Conservation (phyloP, 1,140 invertebrate genomes). For the Latrodectus geometricus region DNA sequence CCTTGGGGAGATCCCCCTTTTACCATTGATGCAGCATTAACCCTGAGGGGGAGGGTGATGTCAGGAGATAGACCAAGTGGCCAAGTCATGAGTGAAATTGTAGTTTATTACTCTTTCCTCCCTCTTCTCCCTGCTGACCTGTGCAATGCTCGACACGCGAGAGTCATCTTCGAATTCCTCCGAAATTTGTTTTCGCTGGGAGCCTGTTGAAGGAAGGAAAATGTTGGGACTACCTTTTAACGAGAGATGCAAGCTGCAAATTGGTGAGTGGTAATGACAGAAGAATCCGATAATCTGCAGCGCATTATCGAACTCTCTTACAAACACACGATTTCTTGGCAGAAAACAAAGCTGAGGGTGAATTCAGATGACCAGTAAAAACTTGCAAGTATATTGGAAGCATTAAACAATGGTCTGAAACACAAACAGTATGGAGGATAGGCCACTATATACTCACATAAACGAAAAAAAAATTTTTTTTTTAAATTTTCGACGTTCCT, state of each 20-base stretch:
- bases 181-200: background rate
- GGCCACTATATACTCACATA: no score
- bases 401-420: no score
- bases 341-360: no score
- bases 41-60: background rate
- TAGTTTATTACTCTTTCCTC: constrained; percentile 2
- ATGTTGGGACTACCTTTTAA: background rate
- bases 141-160: background rate
- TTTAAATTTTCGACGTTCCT: no score
- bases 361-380: no score
- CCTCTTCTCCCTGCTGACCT: background rate
- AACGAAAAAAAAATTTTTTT: no score
- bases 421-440: no score
- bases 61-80: background rate
- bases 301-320: no score
- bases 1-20: constrained; percentile 2
- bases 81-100: constrained; percentile 33
- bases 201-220: background rate
- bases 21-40: constrained; percentile 25
- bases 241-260: background rate
- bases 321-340: no score
- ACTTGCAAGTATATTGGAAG: no score
- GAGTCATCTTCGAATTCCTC: background rate
- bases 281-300: no score
- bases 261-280: background rate